Evolutionary conservation across 1,140 invertebrate species (phyloP).

Genomic region (Drosophila orosa): DNA sequence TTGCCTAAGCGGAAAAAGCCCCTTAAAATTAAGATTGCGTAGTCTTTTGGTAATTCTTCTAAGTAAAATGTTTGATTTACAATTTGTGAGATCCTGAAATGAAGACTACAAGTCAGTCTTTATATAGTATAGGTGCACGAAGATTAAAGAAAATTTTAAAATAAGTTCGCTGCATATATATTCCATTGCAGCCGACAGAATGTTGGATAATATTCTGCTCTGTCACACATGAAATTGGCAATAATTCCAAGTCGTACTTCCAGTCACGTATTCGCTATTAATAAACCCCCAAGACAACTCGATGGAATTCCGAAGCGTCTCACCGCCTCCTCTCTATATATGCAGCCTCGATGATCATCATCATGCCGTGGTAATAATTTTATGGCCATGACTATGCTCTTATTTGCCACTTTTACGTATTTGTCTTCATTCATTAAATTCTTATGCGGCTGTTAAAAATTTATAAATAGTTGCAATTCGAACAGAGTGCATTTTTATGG

Average conservation of each 20-base stretch:
- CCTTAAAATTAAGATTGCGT: too few species aligned
- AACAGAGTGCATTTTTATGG: slow-evolving; percentile 24
- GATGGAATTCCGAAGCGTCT: slow-evolving; percentile 44
- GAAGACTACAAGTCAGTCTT: too few species aligned
- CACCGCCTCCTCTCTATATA: slow-evolving; percentile 1
- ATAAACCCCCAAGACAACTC: slow-evolving; percentile 37
- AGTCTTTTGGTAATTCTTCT: too few species aligned
- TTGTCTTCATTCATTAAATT: slow-evolving; percentile 8
- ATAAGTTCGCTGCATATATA: background rate
- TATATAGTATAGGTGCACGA: background rate
- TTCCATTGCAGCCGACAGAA: slow-evolving; percentile 1
- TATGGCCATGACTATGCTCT: slow-evolving; percentile 27
- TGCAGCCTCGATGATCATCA: slow-evolving; percentile 15
- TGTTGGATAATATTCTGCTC: slow-evolving; percentile 35
- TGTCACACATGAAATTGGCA: slow-evolving; percentile 40
- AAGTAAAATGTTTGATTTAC: background rate
- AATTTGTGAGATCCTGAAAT: background rate
- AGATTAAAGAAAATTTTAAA: background rate
- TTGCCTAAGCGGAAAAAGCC: too few species aligned
- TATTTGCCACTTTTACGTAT: slow-evolving; percentile 12
- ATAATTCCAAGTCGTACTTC: slow-evolving; percentile 36
- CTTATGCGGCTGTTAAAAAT: slow-evolving; percentile 6
- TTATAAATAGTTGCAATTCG: slow-evolving; percentile 20
- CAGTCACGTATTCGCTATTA: slow-evolving; percentile 49
- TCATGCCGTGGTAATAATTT: slow-evolving; percentile 26